Evolutionary conservation across 2,888 invertebrate species (phyloP), one percentile per base, ranked within the genome.

Genomic region (Hipparchia sbordonii): DNA sequence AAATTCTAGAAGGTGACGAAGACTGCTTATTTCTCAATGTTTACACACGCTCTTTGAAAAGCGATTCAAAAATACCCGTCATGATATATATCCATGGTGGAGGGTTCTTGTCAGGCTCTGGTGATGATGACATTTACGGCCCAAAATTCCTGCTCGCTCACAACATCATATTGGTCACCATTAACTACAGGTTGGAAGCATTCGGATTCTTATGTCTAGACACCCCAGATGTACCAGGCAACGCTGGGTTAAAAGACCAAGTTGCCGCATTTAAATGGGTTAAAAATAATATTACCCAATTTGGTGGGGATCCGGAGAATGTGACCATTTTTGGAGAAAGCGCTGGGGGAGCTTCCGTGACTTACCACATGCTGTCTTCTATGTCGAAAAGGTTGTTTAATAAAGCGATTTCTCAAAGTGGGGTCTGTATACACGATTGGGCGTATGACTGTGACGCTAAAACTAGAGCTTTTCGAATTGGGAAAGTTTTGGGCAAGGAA

Each of bases 71-170:
- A 72, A 74, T 84, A 23, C 89, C 90, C 0, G 91, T 91, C 0
- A 86, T 91, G 83, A 84, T 91, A 0, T 91, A 82, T 75, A 84
- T 91, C 52, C 90, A 91, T 62, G 90, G 89, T 10, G 91, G 91
- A 7, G 84, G 81, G 2, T 89, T 81, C 74, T 79, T 80, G 72
- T 80, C 81, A 4, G 89, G 90, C 2, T 84, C 85, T 1, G 87
- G 87, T 2, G 77, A 87, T 67, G 73, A 79, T 6, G 83, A 84
- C 6, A 67, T 79, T 8, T 82, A 82, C 60, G 89, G 90, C 0
- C 89, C 91, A 8, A 82, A 87, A 56, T 86, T 85, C 65, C 75
- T 91, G 2, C 78, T 92, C 71, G 84, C 83, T 74, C 87, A 90
- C 70, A 81, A 89, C 74, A 83, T 90, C 12, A 81, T 91, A 54